Percentiles rank a stretch among this genome's conserved stretches.
phyloP scores from a whole-genome alignment of 1,140 invertebrate species.

The Drosophila takahashii region DNA sequence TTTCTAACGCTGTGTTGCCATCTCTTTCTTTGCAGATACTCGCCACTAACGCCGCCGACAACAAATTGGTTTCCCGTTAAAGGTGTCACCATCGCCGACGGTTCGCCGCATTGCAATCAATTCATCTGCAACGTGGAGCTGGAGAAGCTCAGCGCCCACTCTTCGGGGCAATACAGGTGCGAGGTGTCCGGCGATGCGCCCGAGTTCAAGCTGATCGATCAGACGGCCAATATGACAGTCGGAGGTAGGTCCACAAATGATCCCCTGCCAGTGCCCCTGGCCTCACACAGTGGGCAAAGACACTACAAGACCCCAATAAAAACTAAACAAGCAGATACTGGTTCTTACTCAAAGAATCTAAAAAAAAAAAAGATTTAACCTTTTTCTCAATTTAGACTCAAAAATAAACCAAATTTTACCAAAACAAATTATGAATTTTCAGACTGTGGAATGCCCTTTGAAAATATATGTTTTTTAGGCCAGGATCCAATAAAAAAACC shows the following conservation, averaged over 20 bases:
- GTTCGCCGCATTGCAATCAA: slow-evolving; percentile 87
- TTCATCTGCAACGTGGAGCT: slow-evolving; percentile 86
- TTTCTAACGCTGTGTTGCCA: slow-evolving; percentile 3
- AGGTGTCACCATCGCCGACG: slow-evolving; percentile 91
- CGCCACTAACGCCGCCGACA: slow-evolving; percentile 82
- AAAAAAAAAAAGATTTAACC: no score
- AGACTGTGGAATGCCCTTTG: no score
- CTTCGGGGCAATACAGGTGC: slow-evolving; percentile 87
- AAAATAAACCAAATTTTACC: no score
- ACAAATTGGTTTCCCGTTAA: slow-evolving; percentile 84
- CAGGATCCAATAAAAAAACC: no score
- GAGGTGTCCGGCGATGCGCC: slow-evolving; percentile 89
- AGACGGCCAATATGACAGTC: slow-evolving; percentile 88
- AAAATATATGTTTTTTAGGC: no score
- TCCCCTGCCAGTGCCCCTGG: no score
- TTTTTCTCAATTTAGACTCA: no score
- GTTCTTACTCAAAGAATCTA: no score
- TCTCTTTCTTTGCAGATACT: slow-evolving; percentile 76
- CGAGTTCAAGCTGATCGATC: slow-evolving; percentile 87
- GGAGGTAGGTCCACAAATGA: slow-evolving; percentile 85
- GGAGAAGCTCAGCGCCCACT: slow-evolving; percentile 85
- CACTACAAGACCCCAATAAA: not conserved
- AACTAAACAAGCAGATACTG: no score
- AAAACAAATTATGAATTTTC: no score
- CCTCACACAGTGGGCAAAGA: not conserved